Conservation (phyloP, 2,113 vertebrate species). For the Oryctolagus cuniculus region DNA sequence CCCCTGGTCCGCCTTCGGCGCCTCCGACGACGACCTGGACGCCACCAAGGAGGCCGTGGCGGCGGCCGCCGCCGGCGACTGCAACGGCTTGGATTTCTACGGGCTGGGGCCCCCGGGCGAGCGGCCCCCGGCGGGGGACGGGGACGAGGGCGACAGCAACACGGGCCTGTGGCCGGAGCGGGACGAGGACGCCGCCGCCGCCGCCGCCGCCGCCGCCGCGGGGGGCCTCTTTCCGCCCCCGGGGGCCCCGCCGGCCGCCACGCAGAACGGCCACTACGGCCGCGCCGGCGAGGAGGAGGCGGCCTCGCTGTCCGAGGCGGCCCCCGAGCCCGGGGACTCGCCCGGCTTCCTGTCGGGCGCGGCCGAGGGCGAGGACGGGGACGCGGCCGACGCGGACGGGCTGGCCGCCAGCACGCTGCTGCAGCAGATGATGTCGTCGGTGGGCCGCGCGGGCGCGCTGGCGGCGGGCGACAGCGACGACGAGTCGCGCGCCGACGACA, state of each 20-base stretch:
- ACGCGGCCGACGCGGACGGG: constrained; percentile 84
- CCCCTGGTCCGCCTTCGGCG: constrained; percentile 87
- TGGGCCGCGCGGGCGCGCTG: constrained; percentile 88
- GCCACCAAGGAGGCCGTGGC: constrained; percentile 91
- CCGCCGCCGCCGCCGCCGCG: constrained; percentile 75
- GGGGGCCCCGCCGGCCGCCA: constrained; percentile 88
- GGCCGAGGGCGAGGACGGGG: constrained; percentile 87
- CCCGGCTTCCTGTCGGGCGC: constrained; percentile 83
- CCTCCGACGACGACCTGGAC: constrained; percentile 92
- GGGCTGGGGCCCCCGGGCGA: constrained; percentile 84
- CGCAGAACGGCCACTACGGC: constrained; percentile 87
- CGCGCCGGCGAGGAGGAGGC: constrained; percentile 88
- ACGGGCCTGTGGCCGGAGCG: constrained; percentile 87
- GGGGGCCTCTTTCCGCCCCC: constrained; percentile 90
- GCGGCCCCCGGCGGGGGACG: constrained; percentile 86
- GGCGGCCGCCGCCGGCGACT: constrained; percentile 74
- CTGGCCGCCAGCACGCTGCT: constrained; percentile 95
- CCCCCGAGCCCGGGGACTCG: constrained; percentile 85
- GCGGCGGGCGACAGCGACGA: constrained; percentile 89
- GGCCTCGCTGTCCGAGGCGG: constrained; percentile 84
- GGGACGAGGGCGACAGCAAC: constrained; percentile 86
- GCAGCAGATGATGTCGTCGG: constrained; percentile 97
- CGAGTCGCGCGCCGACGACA: constrained; percentile 91
- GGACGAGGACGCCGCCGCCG: constrained; percentile 84
- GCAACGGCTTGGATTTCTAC: constrained; percentile 89